Conservation (phyloP, 2,113 vertebrate species). For the Rhinoderma darwinii region DNA sequence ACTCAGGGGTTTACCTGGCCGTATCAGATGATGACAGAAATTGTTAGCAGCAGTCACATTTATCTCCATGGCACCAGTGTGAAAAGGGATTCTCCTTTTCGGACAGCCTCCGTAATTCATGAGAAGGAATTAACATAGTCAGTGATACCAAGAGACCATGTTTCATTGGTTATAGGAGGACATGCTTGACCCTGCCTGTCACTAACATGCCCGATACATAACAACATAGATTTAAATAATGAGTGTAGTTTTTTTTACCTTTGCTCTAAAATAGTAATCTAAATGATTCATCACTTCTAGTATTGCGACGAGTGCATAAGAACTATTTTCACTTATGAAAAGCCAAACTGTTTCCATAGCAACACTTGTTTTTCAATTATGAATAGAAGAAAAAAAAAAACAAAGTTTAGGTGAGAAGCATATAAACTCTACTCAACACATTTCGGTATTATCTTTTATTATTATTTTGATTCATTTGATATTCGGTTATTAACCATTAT, state of each 20-base stretch:
- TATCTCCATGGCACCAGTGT: too few species aligned
- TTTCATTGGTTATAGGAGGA: too few species aligned
- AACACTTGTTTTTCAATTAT: constrained; percentile 42
- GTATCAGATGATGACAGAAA: too few species aligned
- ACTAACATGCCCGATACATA: neutral
- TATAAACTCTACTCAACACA: neutral
- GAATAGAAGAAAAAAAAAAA: neutral
- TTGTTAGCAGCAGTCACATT: too few species aligned
- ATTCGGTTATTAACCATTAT: neutral
- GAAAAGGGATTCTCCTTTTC: too few species aligned
- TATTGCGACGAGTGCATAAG: neutral
- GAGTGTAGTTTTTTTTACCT: constrained; percentile 25
- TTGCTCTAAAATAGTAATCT: constrained; percentile 34
- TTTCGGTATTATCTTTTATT: neutral
- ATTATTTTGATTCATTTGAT: neutral
- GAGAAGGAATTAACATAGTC: too few species aligned
- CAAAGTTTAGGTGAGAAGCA: neutral
- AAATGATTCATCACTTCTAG: constrained; percentile 46
- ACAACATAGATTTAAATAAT: neutral
- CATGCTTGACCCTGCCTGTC: neutral
- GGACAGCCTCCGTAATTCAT: too few species aligned
- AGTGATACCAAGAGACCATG: too few species aligned
- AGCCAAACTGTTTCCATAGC: constrained; percentile 39
- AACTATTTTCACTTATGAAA: constrained; percentile 42
- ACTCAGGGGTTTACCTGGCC: too few species aligned